Conservation (phyloP, 2,113 vertebrate species). For the Morone saxatilis region DNA sequence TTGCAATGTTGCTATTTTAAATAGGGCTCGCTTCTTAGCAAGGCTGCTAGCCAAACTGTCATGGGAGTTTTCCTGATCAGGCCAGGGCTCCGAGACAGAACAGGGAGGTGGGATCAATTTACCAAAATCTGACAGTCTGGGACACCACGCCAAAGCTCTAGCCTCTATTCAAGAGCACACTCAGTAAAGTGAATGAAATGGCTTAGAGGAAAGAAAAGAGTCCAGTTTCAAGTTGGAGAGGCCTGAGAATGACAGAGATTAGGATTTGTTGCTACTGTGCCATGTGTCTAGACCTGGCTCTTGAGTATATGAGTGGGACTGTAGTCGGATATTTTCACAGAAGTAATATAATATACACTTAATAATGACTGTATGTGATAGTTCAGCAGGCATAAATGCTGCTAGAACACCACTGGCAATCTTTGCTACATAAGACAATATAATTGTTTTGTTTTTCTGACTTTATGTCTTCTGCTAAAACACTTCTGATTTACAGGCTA, state of each 20-base stretch:
- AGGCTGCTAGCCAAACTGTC: slow-evolving; percentile 72
- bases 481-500: slow-evolving; percentile 22
- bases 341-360: slow-evolving; percentile 34
- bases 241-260: slow-evolving; percentile 66
- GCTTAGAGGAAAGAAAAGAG: slow-evolving; percentile 71
- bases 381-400: slow-evolving; percentile 3
- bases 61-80: slow-evolving; percentile 70
- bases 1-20: slow-evolving; percentile 71
- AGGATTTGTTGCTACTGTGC: slow-evolving; percentile 66
- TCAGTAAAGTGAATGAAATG: slow-evolving; percentile 69
- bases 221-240: slow-evolving; percentile 68
- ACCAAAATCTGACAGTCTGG: slow-evolving; percentile 72
- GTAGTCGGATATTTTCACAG: slow-evolving; percentile 21
- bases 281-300: slow-evolving; percentile 51
- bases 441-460: slow-evolving; percentile 31
- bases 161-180: slow-evolving; percentile 59
- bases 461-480: slow-evolving; percentile 14
- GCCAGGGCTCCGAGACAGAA: slow-evolving; percentile 54
- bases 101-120: slow-evolving; percentile 74
- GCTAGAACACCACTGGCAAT: neutral
- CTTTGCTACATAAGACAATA: slow-evolving; percentile 4
- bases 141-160: slow-evolving; percentile 69
- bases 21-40: slow-evolving; percentile 55
- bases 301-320: neutral
- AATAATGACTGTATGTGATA: slow-evolving; percentile 22